Evolutionary conservation across 53 echinoderm and acorn worm genomes (phyloP).

Genomic region (Zoroaster sp.): DNA sequence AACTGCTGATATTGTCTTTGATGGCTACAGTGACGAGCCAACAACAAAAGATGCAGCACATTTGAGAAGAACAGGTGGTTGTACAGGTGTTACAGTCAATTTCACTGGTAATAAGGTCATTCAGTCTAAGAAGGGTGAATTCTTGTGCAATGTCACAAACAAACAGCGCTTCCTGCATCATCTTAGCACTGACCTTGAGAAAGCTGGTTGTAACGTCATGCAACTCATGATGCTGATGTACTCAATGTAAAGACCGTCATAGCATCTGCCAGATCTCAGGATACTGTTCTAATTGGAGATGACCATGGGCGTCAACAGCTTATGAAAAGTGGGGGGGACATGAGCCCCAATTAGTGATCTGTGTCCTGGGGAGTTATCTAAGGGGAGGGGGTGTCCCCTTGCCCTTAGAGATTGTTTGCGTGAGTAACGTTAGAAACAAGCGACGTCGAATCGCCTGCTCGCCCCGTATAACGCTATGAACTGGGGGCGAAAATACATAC

Average conservation of each 20-base stretch:
- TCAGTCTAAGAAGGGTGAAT: constrained; percentile 4
- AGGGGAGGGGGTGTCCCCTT: too few species aligned
- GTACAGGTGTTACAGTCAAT: constrained; percentile 9
- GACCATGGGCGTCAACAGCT: too few species aligned
- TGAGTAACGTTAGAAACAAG: too few species aligned
- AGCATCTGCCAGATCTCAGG: not conserved
- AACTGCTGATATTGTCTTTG: constrained; percentile 46
- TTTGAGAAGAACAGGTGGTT: not conserved
- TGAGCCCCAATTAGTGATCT: too few species aligned
- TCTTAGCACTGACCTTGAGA: constrained; percentile 13
- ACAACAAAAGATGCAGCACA: constrained; percentile 51
- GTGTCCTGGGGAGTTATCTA: too few species aligned
- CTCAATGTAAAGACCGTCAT: constrained; percentile 34
- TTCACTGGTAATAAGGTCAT: not conserved
- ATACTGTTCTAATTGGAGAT: constrained; percentile 50
- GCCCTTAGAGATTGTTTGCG: too few species aligned
- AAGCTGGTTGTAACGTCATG: constrained; percentile 51
- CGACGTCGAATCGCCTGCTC: too few species aligned
- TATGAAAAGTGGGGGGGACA: too few species aligned
- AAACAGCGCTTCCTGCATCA: constrained; percentile 11
- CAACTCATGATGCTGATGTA: constrained; percentile 59
- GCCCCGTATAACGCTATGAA: too few species aligned
- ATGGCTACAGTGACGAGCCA: constrained; percentile 35
- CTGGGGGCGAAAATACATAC: too few species aligned
- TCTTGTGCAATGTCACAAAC: constrained; percentile 24